Percentiles rank a stretch among this genome's conserved stretches.
Conservation (phyloP, 2,888 invertebrate species). For the Stenchaetothrips biformis region DNA sequence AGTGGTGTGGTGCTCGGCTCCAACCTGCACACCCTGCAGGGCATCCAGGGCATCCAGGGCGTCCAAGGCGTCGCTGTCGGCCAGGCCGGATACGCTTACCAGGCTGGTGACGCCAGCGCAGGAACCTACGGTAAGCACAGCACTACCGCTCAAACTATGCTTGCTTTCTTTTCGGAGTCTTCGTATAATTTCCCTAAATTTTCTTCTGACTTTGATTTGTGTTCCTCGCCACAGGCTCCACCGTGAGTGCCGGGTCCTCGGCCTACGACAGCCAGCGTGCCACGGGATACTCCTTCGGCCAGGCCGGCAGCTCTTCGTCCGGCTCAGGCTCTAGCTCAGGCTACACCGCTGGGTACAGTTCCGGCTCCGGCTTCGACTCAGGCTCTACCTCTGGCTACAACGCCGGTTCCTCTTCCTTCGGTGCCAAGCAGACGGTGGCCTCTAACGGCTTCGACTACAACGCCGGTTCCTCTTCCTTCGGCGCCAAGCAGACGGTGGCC, state of each 20-base stretch:
- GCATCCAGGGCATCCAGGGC: not conserved
- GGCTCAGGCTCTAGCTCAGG: constrained; percentile 40
- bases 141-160: no score
- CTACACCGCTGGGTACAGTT: constrained; percentile 41
- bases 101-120: not conserved
- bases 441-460: constrained; percentile 34
- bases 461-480: constrained; percentile 39
- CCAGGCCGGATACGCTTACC: not conserved
- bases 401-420: constrained; percentile 35
- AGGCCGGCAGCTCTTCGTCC: no score
- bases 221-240: not conserved
- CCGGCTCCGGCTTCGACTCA: not conserved
- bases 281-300: constrained; percentile 35
- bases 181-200: no score
- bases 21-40: constrained; percentile 28
- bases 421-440: constrained; percentile 34
- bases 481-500: constrained; percentile 40
- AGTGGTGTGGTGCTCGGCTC: constrained; percentile 35
- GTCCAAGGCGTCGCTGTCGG: not conserved
- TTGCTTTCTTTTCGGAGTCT: no score
- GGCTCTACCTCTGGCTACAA: constrained; percentile 37
- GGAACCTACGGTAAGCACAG: no score
- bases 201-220: no score
- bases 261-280: constrained; percentile 27
- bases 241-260: not conserved